Evolutionary conservation across 2,888 invertebrate species (phyloP), one percentile per base, ranked within the genome.

Genomic region (Callinectes sapidus): DNA sequence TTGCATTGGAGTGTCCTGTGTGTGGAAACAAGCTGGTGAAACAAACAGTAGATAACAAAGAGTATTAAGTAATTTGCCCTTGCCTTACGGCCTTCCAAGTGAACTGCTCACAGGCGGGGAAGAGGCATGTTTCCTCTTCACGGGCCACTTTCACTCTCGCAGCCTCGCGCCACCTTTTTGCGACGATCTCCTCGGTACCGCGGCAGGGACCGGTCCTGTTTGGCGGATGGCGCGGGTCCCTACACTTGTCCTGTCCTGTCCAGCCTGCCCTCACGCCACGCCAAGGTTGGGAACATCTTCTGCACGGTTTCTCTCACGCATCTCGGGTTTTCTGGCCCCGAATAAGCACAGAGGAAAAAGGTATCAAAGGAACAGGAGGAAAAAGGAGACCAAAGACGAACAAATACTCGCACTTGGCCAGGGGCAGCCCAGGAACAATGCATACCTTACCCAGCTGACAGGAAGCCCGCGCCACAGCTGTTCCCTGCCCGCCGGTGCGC

Each of bases 141-240:
- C 81, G 35, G 81, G 35, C 35, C 81, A 81, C 81, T 81, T 81
- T 81, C 81, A 81, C 81, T 81, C 81, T 81, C 35, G 35, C 32
- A 35, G 81, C 16, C 81, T 81, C 35, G 81, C n/a, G 81, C 81
- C 81, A 81, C 35, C 35, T 81, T 81, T 81, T 81, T 81, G 81
- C 35, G 81, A 16, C 71, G 71, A 13, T 1, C 28, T 23, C n/a
- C 35, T 81, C 81, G 35, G 35, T 28, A 32, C 81, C 77, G 77
- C 77, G 77, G 77, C 77, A 71, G 32, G 77, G 77, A 81, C 77
- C 81, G 81, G 81, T 81, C 81, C 35, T 32, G 71, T 32, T 14
- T 81, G 35, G 81, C 35, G 35, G 81, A 71, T n/a, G 10, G 28
- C 71, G 5, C 71, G 8, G 71, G 10, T 71, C 71, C n/a, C n/a